Evolutionary conservation across 1,140 invertebrate species (phyloP).

Genomic region (Melipona quadrifasciata): DNA sequence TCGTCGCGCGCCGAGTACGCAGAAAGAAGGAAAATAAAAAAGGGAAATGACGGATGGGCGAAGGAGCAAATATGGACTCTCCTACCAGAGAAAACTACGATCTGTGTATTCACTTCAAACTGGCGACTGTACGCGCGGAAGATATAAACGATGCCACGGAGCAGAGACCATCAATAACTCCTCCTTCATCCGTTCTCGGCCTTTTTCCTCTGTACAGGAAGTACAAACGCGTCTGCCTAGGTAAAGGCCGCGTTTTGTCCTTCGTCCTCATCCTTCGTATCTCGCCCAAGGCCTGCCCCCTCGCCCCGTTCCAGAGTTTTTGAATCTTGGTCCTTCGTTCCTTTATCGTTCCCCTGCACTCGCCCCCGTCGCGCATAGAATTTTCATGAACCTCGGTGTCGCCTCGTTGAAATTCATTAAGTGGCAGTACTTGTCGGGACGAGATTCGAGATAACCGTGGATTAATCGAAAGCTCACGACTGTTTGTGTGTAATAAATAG

Average conservation of each 20-base stretch:
- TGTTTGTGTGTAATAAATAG: too few species aligned
- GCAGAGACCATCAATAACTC: conserved; percentile 75
- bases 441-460: background rate
- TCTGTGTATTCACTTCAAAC: conserved; percentile 68
- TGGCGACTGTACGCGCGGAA: conserved; percentile 69
- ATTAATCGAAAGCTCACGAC: too few species aligned
- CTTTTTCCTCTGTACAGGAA: conserved; percentile 53
- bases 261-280: conserved; percentile 33
- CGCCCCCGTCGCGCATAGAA: conserved; percentile 6
- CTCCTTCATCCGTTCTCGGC: conserved; percentile 46
- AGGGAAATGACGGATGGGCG: conserved; percentile 41
- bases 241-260: conserved; percentile 54
- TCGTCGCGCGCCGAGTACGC: background rate
- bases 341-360: conserved; percentile 38
- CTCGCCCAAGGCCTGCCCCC: background rate
- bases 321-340: background rate
- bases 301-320: conserved; percentile 19
- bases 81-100: conserved; percentile 52
- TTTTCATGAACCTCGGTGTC: conserved; percentile 23
- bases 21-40: conserved; percentile 51
- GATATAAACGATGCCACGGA: conserved; percentile 74
- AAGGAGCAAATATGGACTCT: conserved; percentile 48
- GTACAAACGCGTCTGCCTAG: conserved; percentile 33
- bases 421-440: background rate
- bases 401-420: conserved; percentile 15